These are phyloP conservation scores for Tapirus indicus DNA, from an alignment of 2,797 vertebrate genomes.

Conservation along the genomic window DNA sequence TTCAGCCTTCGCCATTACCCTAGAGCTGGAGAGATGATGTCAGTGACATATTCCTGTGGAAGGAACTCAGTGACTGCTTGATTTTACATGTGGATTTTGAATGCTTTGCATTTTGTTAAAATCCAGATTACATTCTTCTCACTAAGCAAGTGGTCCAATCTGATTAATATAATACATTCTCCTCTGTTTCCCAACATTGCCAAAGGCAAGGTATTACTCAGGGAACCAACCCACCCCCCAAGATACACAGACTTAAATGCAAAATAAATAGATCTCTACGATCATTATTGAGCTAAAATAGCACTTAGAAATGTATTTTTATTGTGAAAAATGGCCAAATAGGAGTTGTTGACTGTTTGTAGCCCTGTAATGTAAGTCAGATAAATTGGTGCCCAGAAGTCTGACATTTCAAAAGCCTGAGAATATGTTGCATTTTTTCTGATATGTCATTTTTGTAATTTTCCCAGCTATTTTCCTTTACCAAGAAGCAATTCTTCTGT, in stretches of 20 bases:
- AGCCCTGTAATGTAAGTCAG: conserved; percentile 88
- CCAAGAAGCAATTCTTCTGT: conserved; percentile 85
- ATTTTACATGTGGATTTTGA: conserved; percentile 82
- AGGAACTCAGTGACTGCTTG: conserved; percentile 82
- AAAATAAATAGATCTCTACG: conserved; percentile 88
- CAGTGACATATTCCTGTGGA: conserved; percentile 82
- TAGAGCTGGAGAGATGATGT: conserved; percentile 76
- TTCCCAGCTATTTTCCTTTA: conserved; percentile 86
- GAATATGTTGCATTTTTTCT: conserved; percentile 84
- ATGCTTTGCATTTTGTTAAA: conserved; percentile 63
- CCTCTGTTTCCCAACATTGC: conserved; percentile 79
- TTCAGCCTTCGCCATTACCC: conserved; percentile 61
- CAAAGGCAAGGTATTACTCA: conserved; percentile 86
- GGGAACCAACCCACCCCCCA: not conserved
- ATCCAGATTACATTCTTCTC: conserved; percentile 78
- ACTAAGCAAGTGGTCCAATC: conserved; percentile 79
- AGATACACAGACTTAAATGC: conserved; percentile 81
- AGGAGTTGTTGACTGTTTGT: conserved; percentile 86
- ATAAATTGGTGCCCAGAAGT: conserved; percentile 90
- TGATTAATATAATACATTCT: conserved; percentile 83
- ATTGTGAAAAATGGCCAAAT: conserved; percentile 89
- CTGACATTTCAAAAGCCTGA: conserved; percentile 89
- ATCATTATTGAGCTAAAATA: conserved; percentile 88
- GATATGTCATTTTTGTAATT: conserved; percentile 86
- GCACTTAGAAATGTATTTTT: conserved; percentile 87